Base-by-base conservation (phyloP, 2,113 vertebrate genomes). In the Columba livia region DNA sequence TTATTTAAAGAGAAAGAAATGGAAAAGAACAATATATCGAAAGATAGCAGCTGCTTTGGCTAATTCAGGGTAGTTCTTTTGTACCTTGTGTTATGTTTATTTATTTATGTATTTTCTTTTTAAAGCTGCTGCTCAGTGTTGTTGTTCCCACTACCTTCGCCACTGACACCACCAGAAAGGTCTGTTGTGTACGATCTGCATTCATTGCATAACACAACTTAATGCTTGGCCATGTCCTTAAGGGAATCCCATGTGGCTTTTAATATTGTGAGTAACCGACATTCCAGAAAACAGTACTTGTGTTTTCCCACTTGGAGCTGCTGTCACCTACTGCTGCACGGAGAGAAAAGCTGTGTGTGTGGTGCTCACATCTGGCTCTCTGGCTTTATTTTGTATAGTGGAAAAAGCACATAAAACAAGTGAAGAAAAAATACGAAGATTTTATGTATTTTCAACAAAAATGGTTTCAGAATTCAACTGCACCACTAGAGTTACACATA, bases 201-300 rank as follows among this genome's bases (percentile, higher is more conserved):
- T 51, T 73, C 11, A 2, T 42, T 51, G 16, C 8, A 11, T 42
- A 44, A 44, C 34, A 23, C 13, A 44, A 29, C 48, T n/a, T 13
- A 9, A 15, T 12, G 6, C 1, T 0, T 29, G 40, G 11, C 14
- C 14, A 12, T 12, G 19, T 60, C 28, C 54, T 15, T 62, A 38
- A 79, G 60, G 15, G 26, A 42, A 6, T 14, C 12, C 6, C 65
- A 4, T 26, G 8, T 32, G 1, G 4, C 51, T 88, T 72, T 71
- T 71, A 60, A 65, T 32, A 38, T 16, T 58, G 51, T 29, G 62
- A 53, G 29, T 6, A 92, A 29, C 65, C 15, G 24, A 40, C 8
- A 19, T 83, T 85, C 10, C 36, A 58, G 80, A 34, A 54, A 79
- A 32, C 19, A 44, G 42, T 34, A 51, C 5, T 71, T 4, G 2